Conservation (phyloP, 2,888 invertebrate genomes). For the Cyrtodaria siliqua region DNA sequence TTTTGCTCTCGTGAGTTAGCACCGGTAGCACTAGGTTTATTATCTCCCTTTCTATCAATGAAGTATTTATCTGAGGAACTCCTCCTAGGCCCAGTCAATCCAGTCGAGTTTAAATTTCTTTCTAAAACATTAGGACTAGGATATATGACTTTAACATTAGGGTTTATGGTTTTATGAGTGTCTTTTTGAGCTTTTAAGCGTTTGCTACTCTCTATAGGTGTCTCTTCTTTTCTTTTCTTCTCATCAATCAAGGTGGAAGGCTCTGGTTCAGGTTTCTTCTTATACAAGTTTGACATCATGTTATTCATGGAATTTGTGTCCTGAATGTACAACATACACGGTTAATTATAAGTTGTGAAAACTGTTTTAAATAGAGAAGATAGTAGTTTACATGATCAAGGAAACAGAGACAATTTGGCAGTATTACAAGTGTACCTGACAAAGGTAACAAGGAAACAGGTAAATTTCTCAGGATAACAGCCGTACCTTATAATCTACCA, state of each 20-base stretch:
- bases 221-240: slow-evolving; percentile 18
- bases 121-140: slow-evolving; percentile 45
- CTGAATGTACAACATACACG: no score
- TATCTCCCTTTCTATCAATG: slow-evolving; percentile 54
- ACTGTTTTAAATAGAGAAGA: no score
- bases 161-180: slow-evolving; percentile 8
- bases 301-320: slow-evolving; percentile 81
- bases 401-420: no score
- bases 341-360: no score
- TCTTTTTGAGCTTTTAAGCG: slow-evolving; percentile 6
- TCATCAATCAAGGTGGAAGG: slow-evolving; percentile 2
- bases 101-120: slow-evolving; percentile 32
- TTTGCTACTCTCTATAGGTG: neutral
- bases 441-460: no score
- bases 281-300: slow-evolving; percentile 81
- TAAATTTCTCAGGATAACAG: no score
- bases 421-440: neutral
- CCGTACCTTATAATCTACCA: slow-evolving; percentile 47
- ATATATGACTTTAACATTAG: slow-evolving; percentile 31
- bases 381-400: no score
- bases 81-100: slow-evolving; percentile 31
- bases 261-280: slow-evolving; percentile 49
- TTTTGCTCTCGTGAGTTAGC: slow-evolving; percentile 40
- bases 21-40: slow-evolving; percentile 1
- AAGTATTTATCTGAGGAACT: slow-evolving; percentile 38